A percentile compares a stretch with the other conserved stretches of the same genome.
phyloP scores from a whole-genome alignment of 1,140 invertebrate genomes.

The Diachasmimorpha longicaudata region DNA sequence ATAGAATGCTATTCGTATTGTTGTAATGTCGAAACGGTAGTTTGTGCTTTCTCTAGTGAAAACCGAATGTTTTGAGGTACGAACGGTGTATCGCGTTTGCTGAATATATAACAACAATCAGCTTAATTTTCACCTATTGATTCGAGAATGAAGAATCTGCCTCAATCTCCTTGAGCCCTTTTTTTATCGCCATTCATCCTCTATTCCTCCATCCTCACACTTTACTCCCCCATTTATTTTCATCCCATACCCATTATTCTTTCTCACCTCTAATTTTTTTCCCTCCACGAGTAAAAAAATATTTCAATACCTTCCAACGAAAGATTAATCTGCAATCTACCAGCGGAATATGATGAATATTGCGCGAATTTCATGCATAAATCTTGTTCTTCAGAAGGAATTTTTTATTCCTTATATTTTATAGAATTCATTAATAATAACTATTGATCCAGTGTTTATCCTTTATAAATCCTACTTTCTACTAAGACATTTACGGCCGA shows the following conservation, averaged over 20 bases:
- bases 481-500: neutral
- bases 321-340: neutral
- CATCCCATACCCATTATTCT: slow-evolving; percentile 7
- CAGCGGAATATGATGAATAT: neutral
- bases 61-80: slow-evolving; percentile 21
- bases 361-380: neutral
- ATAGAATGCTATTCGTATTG: slow-evolving; percentile 18
- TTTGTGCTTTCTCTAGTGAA: slow-evolving; percentile 10
- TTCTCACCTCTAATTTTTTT: neutral
- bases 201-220: neutral
- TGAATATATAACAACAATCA: slow-evolving; percentile 11
- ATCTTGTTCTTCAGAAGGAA: neutral
- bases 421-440: neutral
- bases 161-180: slow-evolving; percentile 1
- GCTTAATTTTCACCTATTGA: slow-evolving; percentile 22
- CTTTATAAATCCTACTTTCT: neutral
- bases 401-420: neutral
- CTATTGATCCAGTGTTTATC: neutral
- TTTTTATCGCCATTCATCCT: slow-evolving; percentile 6
- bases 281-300: neutral
- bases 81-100: neutral
- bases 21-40: slow-evolving; percentile 2
- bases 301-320: neutral
- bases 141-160: slow-evolving; percentile 2
- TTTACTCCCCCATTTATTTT: neutral